These are phyloP conservation scores for Euthynnus affinis DNA, from an alignment of 2,797 vertebrate genomes.

Conservation along the genomic window DNA sequence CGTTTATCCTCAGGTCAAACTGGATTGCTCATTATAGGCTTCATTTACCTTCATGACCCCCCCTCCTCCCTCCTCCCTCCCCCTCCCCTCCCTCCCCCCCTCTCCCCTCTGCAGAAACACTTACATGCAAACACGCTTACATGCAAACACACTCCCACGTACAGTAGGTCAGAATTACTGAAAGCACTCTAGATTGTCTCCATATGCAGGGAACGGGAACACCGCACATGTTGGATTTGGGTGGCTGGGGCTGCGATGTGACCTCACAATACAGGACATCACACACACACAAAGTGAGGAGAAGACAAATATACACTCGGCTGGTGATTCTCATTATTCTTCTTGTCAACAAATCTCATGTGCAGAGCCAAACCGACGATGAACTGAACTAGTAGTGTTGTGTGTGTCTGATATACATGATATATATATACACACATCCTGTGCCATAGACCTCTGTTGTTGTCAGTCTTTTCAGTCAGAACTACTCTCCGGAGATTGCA, in stretches of 20 bases:
- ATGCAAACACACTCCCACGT: slow-evolving; percentile 31
- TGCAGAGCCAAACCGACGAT: no score
- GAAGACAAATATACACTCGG: no score
- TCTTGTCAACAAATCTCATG: no score
- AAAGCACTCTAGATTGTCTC: slow-evolving; percentile 66
- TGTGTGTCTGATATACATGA: not conserved
- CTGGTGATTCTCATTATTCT: no score
- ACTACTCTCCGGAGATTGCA: no score
- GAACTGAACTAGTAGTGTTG: no score
- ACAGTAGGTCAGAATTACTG: slow-evolving; percentile 39
- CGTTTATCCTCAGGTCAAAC: slow-evolving; percentile 20
- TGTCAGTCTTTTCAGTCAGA: no score
- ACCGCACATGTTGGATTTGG: slow-evolving; percentile 34
- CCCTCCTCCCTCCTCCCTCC: no score
- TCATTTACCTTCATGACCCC: slow-evolving; percentile 58
- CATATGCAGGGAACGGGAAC: slow-evolving; percentile 61
- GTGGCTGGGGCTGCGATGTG: slow-evolving; percentile 24
- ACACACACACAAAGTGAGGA: slow-evolving; percentile 1
- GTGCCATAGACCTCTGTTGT: no score
- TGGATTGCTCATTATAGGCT: slow-evolving; percentile 57
- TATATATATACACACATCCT: no score
- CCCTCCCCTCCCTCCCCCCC: no score
- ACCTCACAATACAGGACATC: slow-evolving; percentile 26
- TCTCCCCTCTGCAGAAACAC: slow-evolving; percentile 32
- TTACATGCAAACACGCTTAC: slow-evolving; percentile 13